Evolutionary conservation across 2,888 invertebrate species (phyloP).

Genomic region (Tridacna crocea): DNA sequence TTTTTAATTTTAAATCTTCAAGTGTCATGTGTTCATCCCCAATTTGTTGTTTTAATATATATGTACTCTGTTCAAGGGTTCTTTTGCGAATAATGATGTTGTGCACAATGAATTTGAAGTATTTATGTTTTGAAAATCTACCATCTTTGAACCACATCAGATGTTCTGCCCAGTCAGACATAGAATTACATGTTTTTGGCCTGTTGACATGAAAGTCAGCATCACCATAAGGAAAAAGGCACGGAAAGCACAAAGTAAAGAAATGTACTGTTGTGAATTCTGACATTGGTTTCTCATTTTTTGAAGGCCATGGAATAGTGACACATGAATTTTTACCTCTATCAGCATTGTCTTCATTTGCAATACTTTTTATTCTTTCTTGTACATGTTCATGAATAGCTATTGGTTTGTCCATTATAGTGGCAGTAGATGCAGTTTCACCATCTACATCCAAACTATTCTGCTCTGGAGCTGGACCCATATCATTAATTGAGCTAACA

Average conservation of each 20-base stretch:
- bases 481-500: conserved; percentile 30
- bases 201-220: not conserved
- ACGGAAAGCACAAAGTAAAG: conserved; percentile 13
- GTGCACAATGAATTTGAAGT: too few species aligned
- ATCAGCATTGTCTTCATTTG: not conserved
- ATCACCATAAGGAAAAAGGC: conserved; percentile 10
- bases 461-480: conserved; percentile 44
- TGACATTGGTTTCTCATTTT: conserved; percentile 11
- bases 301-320: conserved; percentile 15
- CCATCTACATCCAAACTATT: conserved; percentile 27
- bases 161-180: conserved; percentile 9
- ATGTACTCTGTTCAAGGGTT: conserved; percentile 53
- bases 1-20: conserved; percentile 41
- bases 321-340: not conserved
- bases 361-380: not conserved
- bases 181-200: not conserved
- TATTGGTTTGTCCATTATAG: not conserved
- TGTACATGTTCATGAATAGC: conserved; percentile 3
- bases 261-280: too few species aligned
- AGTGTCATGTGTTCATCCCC: conserved; percentile 59
- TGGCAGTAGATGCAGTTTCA: conserved; percentile 12
- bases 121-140: conserved; percentile 52
- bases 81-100: conserved; percentile 62
- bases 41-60: conserved; percentile 59
- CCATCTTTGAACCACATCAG: conserved; percentile 52